Evolutionary conservation across 1,140 invertebrate species (phyloP).

Genomic region (Glossosoma conforme): DNA sequence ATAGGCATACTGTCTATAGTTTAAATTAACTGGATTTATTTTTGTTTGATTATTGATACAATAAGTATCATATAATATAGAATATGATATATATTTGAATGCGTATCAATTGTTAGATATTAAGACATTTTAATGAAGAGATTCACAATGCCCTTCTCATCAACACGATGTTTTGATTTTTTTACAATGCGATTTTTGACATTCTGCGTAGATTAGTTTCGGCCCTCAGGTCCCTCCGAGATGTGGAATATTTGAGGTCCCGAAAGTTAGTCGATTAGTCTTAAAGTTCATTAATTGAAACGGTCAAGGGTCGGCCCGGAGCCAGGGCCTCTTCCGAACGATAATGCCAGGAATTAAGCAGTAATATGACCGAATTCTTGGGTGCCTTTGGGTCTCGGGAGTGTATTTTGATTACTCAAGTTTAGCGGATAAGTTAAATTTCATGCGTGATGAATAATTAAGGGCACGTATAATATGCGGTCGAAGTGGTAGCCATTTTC

Average conservation of each 20-base stretch:
- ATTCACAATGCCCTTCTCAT: no score
- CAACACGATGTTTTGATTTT: neutral
- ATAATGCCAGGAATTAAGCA: slow-evolving; percentile 1
- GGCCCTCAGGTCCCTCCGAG: neutral
- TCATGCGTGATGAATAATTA: slow-evolving; percentile 17
- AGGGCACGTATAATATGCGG: no score
- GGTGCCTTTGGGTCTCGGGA: neutral
- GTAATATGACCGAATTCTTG: slow-evolving; percentile 10
- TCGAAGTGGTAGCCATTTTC: no score
- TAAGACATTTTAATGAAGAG: no score
- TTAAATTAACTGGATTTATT: no score
- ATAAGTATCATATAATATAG: no score
- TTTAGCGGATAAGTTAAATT: slow-evolving; percentile 18
- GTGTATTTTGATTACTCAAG: slow-evolving; percentile 24
- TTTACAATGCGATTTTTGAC: slow-evolving; percentile 11
- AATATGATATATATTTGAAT: no score
- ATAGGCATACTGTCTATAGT: no score
- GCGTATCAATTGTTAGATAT: no score
- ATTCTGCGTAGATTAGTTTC: slow-evolving; percentile 23
- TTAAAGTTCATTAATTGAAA: slow-evolving; percentile 28
- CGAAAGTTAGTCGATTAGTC: slow-evolving; percentile 24
- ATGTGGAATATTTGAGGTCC: neutral
- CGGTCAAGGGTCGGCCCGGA: slow-evolving; percentile 9
- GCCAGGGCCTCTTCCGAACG: no score
- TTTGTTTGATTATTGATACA: no score